A percentile compares a stretch with the other conserved stretches of the same genome.
These are phyloP conservation scores for Campylomormyrus tamandua DNA, from an alignment of 2,113 vertebrate species.

Conservation along the genomic window DNA sequence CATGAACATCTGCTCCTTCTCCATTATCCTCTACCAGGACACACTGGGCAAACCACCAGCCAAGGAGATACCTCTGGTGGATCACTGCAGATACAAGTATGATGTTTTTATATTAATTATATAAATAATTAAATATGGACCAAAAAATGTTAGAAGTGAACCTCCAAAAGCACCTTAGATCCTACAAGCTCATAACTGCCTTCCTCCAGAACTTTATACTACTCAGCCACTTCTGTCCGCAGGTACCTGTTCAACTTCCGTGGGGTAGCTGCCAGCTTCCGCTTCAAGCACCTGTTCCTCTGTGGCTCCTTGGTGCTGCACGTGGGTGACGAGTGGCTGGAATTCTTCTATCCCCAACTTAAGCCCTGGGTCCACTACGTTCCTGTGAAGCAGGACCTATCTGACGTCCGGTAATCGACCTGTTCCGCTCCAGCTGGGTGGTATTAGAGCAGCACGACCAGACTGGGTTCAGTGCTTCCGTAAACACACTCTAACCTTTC, in stretches of 20 bases:
- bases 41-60: conserved; percentile 86
- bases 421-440: not conserved
- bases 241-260: conserved; percentile 97
- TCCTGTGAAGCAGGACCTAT: conserved; percentile 82
- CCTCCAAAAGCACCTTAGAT: not conserved
- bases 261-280: conserved; percentile 94
- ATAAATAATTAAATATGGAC: not conserved
- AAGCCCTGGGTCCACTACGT: conserved; percentile 95
- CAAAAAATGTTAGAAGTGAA: not conserved
- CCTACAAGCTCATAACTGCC: not conserved
- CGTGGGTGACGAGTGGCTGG: conserved; percentile 86
- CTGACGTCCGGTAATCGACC: conserved; percentile 71
- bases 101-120: conserved; percentile 21
- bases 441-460: not conserved
- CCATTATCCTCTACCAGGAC: conserved; percentile 61
- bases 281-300: conserved; percentile 92
- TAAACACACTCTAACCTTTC: not conserved
- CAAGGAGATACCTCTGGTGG: conserved; percentile 83
- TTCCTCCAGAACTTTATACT: not conserved
- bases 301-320: conserved; percentile 92
- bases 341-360: conserved; percentile 92
- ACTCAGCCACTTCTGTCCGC: not conserved
- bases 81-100: conserved; percentile 98
- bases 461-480: not conserved
- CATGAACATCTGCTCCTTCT: conserved; percentile 12